Base-by-base conservation (phyloP, 2,113 vertebrate species). In the Barbus barbus region DNA sequence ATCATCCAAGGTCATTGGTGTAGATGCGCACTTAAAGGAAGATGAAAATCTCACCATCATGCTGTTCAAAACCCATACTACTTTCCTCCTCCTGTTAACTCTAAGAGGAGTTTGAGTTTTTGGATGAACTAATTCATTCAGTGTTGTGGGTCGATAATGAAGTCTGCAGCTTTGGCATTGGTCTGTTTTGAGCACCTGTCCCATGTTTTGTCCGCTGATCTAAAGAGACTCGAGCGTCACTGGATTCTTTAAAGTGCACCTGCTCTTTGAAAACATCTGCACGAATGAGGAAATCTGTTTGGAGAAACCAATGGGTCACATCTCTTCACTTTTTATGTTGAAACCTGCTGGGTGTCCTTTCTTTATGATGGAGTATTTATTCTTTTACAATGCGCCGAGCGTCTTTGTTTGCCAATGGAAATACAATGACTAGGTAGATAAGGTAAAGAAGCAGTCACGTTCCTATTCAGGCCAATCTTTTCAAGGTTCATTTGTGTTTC, bases 191-290 rank as follows among this genome's bases (percentile, higher is more conserved):
- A 78, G 76, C 33, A 78, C 76, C 76, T 78, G n/a, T n/a, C n/a
- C n/a, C n/a, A n/a, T n/a, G 75, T 16, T 60, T 78, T 78, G 75
- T 60, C 20, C 20, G 24, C 53, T n/a, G 75, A 78, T 78, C 31
- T 78, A 60, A 78, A 78, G 75, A 24, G 20, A 41, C 38, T 41
- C 8, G 3, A 78, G 20, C 16, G 53, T 28, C 56, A 44, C 41
- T 78, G 77, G 13, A 36, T 75, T 72, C 14, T 77, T 81, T 24
- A 84, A 83, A 56, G 36, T 33, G 78, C 69, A 81, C 82, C 77
- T 84, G 78, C 69, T 26, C 31, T 72, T 72, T 82, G 13, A 73
- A 38, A 82, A 71, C 33, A 44, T 24, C 22, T 41, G 48, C 22
- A 69, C 9, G 28, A 51, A 72, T 72, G 8, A 38, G 18, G 31